These are phyloP conservation scores for Lysandra coridon DNA, from an alignment of 2,888 invertebrate genomes.

Conservation along the genomic window DNA sequence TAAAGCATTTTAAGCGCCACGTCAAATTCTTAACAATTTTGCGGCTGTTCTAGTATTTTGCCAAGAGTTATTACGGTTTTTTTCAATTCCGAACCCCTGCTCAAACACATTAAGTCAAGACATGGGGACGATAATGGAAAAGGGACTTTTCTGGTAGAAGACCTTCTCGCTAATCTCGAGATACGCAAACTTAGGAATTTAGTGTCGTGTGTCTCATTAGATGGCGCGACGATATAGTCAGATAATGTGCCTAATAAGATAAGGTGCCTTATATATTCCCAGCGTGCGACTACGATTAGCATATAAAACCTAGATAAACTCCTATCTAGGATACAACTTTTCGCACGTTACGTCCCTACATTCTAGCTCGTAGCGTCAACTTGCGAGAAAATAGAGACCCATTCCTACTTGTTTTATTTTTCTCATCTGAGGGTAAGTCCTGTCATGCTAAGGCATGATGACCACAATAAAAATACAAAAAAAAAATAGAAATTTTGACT, in stretches of 20 bases:
- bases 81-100: not conserved
- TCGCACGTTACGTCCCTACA: conserved; percentile 1
- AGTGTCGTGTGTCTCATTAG: conserved; percentile 19
- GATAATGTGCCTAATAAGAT: not conserved
- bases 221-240: not conserved
- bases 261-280: conserved; percentile 1
- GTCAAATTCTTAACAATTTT: too few species aligned
- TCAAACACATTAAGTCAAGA: not conserved
- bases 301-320: conserved; percentile 25
- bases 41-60: too few species aligned
- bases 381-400: not conserved
- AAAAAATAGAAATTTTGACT: too few species aligned
- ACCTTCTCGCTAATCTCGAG: not conserved
- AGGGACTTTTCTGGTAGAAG: not conserved
- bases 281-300: conserved; percentile 9
- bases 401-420: not conserved
- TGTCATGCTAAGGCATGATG: too few species aligned
- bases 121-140: not conserved
- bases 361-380: not conserved
- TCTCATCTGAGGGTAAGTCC: not conserved
- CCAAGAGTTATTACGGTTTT: not conserved
- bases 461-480: too few species aligned
- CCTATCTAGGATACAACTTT: conserved; percentile 1
- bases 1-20: too few species aligned
- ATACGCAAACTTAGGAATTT: conserved; percentile 10